A percentile compares a stretch with the other conserved stretches of the same genome.
Evolutionary conservation across 2,888 invertebrate genomes (phyloP).

Genomic region (Branchellion lobata): DNA sequence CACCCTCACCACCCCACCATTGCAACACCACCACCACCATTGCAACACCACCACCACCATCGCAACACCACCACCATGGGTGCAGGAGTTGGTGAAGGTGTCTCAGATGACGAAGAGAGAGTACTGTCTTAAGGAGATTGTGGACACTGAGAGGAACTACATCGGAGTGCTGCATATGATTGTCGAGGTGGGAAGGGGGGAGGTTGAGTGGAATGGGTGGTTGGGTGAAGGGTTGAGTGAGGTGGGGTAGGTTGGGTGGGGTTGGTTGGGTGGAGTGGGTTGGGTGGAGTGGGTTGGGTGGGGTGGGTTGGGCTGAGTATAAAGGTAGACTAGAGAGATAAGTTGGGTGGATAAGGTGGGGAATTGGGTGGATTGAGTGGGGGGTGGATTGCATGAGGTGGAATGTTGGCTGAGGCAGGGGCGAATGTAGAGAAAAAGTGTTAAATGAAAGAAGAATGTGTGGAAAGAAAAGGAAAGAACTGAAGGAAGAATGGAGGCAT

Average conservation of each 20-base stretch:
- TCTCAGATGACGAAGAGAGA: slow-evolving; percentile 77
- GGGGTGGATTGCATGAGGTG: no score
- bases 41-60: background rate
- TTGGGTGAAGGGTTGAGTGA: background rate
- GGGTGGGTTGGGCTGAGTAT: background rate
- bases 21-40: background rate
- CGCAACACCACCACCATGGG: no score
- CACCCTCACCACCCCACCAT: background rate
- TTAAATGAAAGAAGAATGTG: no score
- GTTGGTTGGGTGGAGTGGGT: background rate
- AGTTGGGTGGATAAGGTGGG: no score
- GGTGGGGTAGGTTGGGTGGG: background rate
- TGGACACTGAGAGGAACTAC: slow-evolving; percentile 95
- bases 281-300: background rate
- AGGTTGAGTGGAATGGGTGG: background rate
- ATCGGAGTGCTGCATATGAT: slow-evolving; percentile 79
- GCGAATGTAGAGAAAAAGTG: no score
- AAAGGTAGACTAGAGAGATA: background rate
- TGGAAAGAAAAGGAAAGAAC: no score
- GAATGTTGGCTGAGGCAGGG: no score
- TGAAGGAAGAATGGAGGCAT: no score
- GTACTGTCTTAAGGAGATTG: slow-evolving; percentile 76
- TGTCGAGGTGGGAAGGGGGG: slow-evolving; percentile 53
- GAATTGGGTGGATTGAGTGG: no score
- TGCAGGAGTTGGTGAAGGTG: slow-evolving; percentile 17